phyloP scores from a whole-genome alignment of 1,140 invertebrate species.

The Colletes gigas region DNA sequence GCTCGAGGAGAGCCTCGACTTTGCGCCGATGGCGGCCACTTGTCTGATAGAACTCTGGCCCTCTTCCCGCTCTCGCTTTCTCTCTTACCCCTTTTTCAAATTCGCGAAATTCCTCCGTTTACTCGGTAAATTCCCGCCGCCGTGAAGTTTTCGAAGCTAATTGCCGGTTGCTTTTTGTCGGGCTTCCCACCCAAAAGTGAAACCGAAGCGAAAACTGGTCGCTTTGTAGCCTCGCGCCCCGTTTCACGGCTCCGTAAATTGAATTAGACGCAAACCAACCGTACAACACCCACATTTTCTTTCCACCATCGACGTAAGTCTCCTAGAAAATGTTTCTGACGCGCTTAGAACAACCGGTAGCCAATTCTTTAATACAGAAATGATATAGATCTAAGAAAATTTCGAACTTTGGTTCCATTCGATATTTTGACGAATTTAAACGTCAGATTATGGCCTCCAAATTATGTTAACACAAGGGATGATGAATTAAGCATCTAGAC shows the following conservation, averaged over 20 bases:
- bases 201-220: background rate
- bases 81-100: background rate
- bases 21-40: conserved; percentile 30
- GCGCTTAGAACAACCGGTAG: too few species aligned
- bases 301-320: too few species aligned
- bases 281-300: too few species aligned
- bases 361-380: too few species aligned
- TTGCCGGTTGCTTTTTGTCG: conserved; percentile 16
- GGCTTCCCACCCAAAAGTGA: background rate
- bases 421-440: too few species aligned
- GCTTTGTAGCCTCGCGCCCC: background rate
- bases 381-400: too few species aligned
- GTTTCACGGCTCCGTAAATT: background rate
- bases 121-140: too few species aligned
- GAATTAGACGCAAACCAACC: background rate
- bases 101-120: conserved; percentile 6
- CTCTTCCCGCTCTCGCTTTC: background rate
- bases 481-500: too few species aligned
- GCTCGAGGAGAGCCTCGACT: conserved; percentile 11
- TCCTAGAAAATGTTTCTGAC: too few species aligned
- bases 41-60: conserved; percentile 22
- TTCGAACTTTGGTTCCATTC: too few species aligned
- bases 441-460: too few species aligned
- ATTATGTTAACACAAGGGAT: too few species aligned
- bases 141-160: conserved; percentile 13